Conservation (phyloP, 2,888 invertebrate species). For the Hemistola chrysoprasaria region DNA sequence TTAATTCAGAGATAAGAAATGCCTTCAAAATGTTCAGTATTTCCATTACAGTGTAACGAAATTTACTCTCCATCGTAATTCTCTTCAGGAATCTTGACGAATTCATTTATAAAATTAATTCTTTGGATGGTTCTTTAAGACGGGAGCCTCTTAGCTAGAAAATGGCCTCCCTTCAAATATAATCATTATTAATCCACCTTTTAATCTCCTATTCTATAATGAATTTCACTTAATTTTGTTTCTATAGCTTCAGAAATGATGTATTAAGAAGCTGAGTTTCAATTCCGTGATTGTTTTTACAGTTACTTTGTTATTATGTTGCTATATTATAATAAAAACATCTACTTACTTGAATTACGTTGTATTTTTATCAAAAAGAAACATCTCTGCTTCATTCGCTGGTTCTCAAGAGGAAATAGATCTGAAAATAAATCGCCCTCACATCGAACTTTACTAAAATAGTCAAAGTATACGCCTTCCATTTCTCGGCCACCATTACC, state of each 20-base stretch:
- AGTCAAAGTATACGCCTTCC: conserved; percentile 67
- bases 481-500: conserved; percentile 74
- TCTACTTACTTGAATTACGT: too few species aligned
- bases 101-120: conserved; percentile 60
- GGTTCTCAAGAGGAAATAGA: conserved; percentile 72
- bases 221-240: too few species aligned
- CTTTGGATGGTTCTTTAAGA: conserved; percentile 39
- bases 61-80: conserved; percentile 50
- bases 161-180: conserved; percentile 51
- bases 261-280: too few species aligned
- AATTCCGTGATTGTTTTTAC: too few species aligned
- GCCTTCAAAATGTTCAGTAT: conserved; percentile 30
- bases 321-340: too few species aligned
- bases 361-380: conserved; percentile 41
- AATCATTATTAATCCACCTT: conserved; percentile 61
- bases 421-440: conserved; percentile 78
- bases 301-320: too few species aligned
- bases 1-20: conserved; percentile 28
- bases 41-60: conserved; percentile 36
- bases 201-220: conserved; percentile 51
- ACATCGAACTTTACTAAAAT: conserved; percentile 73
- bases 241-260: too few species aligned
- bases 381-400: conserved; percentile 42
- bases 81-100: conserved; percentile 48
- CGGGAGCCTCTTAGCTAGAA: conserved; percentile 47